Conservation (phyloP, 2,797 vertebrate species). For the Falco cherrug region DNA sequence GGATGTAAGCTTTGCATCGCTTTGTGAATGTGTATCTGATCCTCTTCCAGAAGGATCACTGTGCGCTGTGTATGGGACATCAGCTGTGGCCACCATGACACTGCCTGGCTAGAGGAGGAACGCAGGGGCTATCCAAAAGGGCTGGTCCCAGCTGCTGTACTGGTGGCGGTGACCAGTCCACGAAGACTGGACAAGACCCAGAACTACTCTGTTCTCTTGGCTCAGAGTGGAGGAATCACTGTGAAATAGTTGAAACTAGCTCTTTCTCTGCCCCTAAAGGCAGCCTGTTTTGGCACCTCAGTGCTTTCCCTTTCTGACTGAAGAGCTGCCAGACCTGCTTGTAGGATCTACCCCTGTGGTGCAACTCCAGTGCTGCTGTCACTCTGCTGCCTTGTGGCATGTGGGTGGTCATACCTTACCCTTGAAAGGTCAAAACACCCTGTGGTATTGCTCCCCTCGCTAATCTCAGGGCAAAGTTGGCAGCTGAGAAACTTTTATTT, state of each 20-base stretch:
- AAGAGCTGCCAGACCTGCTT: neutral
- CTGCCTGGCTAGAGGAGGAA: neutral
- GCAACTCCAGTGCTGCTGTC: neutral
- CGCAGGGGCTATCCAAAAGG: neutral
- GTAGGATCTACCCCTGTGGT: neutral
- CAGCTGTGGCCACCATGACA: accelerated
- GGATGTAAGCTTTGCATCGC: neutral
- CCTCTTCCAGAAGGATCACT: neutral
- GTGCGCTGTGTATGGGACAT: no score
- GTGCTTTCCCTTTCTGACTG: neutral
- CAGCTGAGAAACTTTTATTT: neutral
- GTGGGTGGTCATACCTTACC: neutral
- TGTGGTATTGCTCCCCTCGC: neutral
- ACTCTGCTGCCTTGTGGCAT: neutral
- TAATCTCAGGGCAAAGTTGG: neutral
- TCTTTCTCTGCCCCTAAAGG: neutral
- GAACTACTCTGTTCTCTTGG: neutral
- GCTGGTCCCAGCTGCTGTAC: accelerated
- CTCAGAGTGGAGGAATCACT: neutral
- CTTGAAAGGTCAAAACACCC: neutral
- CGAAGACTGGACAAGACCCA: neutral
- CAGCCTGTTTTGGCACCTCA: neutral
- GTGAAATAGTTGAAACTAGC: neutral
- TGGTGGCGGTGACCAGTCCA: no score
- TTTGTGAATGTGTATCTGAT: neutral